A percentile compares a stretch with the other conserved stretches of the same genome.
phyloP scores from a whole-genome alignment of 2,113 vertebrate genomes.

The Channa argus region DNA sequence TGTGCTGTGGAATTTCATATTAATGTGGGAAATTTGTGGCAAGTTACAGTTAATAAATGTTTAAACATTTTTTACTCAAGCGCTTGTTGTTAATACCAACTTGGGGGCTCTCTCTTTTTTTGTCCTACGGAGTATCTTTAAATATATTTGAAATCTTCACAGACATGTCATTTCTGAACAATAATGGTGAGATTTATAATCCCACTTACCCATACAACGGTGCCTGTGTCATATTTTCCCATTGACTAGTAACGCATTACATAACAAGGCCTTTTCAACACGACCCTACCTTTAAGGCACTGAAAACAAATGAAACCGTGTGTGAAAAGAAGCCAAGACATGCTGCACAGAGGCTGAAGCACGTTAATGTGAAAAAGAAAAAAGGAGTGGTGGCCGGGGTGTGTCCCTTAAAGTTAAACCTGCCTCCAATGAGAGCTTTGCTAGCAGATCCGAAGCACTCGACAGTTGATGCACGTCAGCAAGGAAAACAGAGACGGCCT shows the following conservation, averaged over 20 bases:
- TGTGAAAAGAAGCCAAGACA: slow-evolving; percentile 38
- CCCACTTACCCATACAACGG: slow-evolving; percentile 12
- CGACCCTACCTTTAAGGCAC: slow-evolving; percentile 16
- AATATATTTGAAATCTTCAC: slow-evolving; percentile 1
- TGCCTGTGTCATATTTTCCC: slow-evolving; percentile 27
- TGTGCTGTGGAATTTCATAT: neutral
- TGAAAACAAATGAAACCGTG: slow-evolving; percentile 24
- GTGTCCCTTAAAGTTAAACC: slow-evolving; percentile 34
- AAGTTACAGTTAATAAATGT: too few relatives aligned
- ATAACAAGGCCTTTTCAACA: slow-evolving; percentile 46
- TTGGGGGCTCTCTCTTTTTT: too few relatives aligned
- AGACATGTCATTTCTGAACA: slow-evolving; percentile 11
- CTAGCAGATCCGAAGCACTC: slow-evolving; percentile 42
- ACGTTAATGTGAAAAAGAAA: slow-evolving; percentile 41
- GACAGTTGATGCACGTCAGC: neutral
- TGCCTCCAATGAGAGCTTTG: slow-evolving; percentile 57
- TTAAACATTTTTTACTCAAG: too few relatives aligned
- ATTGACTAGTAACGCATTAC: slow-evolving; percentile 29
- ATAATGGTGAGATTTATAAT: slow-evolving; percentile 18
- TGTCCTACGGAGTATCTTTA: too few relatives aligned
- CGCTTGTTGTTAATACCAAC: too few relatives aligned
- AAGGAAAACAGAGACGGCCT: neutral
- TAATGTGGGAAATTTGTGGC: too few relatives aligned
- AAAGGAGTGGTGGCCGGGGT: slow-evolving; percentile 52
- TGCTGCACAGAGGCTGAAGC: slow-evolving; percentile 5